phyloP scores from a whole-genome alignment of 2,888 invertebrate species.

The Agrotis segetum region DNA sequence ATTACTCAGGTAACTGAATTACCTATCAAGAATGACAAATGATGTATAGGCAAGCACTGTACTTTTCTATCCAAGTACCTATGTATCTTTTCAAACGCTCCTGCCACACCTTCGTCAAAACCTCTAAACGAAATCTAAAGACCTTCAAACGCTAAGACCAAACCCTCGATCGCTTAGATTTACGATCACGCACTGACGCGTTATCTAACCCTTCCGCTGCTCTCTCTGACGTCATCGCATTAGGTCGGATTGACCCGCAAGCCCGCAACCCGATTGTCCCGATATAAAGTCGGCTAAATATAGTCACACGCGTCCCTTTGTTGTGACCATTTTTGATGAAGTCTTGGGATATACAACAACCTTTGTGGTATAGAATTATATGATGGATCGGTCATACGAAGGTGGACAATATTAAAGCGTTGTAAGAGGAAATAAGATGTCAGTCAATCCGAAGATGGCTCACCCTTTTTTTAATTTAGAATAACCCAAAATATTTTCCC shows the following conservation, averaged over 20 bases:
- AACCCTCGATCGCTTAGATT: slow-evolving; percentile 54
- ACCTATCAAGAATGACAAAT: too few relatives aligned
- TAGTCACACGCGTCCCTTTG: slow-evolving; percentile 66
- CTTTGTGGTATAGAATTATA: background rate
- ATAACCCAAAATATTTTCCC: too few relatives aligned
- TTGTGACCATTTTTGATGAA: slow-evolving; percentile 17
- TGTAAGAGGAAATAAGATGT: slow-evolving; percentile 7
- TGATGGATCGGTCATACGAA: background rate
- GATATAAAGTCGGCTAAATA: slow-evolving; percentile 73
- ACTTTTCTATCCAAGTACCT: background rate
- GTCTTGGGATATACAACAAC: slow-evolving; percentile 5
- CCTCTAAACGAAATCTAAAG: slow-evolving; percentile 14
- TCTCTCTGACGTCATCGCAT: slow-evolving; percentile 76
- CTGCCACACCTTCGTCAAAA: slow-evolving; percentile 20
- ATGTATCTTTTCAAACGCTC: background rate
- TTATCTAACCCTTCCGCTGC: slow-evolving; percentile 63
- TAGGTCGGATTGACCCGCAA: slow-evolving; percentile 75
- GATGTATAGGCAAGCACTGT: too few relatives aligned
- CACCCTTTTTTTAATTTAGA: background rate
- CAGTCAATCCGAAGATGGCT: background rate
- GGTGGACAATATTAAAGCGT: too few relatives aligned
- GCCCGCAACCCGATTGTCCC: slow-evolving; percentile 73
- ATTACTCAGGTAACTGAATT: too few relatives aligned
- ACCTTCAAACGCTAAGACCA: slow-evolving; percentile 55
- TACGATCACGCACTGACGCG: slow-evolving; percentile 57